Evolutionary conservation across 2,888 invertebrate genomes (phyloP).

Genomic region (Hyposoter didymator): DNA sequence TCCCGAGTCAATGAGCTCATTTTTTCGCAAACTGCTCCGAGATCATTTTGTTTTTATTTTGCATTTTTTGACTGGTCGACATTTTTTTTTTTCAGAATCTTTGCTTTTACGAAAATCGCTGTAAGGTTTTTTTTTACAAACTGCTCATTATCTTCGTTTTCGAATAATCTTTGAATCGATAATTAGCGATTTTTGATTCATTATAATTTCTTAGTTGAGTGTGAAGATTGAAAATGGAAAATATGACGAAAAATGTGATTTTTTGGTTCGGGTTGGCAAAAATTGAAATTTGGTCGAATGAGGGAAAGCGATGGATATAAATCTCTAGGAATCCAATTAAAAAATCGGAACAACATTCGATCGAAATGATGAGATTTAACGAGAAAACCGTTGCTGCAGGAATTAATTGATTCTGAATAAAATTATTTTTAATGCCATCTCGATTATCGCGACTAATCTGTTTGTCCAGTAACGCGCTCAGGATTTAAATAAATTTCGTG

Average conservation of each 20-base stretch:
- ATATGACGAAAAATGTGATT: too few relatives aligned
- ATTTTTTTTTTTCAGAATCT: too few relatives aligned
- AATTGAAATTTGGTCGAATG: too few relatives aligned
- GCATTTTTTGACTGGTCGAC: too few relatives aligned
- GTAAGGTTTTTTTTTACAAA: too few relatives aligned
- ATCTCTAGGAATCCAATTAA: not conserved
- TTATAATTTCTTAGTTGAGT: too few relatives aligned
- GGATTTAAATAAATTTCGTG: not conserved
- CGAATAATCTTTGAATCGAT: too few relatives aligned
- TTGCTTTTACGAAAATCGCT: too few relatives aligned
- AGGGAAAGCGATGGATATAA: not conserved
- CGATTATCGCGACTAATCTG: not conserved
- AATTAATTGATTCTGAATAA: not conserved
- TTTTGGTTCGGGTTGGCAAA: too few relatives aligned
- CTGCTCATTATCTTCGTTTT: too few relatives aligned
- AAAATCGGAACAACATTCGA: not conserved
- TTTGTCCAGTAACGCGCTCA: not conserved
- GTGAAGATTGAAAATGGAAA: too few relatives aligned
- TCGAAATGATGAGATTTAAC: not conserved
- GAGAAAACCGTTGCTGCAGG: not conserved
- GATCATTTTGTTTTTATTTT: not conserved
- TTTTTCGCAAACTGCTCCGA: not conserved
- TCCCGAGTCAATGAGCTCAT: slow-evolving; percentile 7
- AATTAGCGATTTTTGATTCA: too few relatives aligned
- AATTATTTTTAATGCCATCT: not conserved